Conservation (phyloP, 2,113 vertebrate species). For the Burhinus oedicnemus region DNA sequence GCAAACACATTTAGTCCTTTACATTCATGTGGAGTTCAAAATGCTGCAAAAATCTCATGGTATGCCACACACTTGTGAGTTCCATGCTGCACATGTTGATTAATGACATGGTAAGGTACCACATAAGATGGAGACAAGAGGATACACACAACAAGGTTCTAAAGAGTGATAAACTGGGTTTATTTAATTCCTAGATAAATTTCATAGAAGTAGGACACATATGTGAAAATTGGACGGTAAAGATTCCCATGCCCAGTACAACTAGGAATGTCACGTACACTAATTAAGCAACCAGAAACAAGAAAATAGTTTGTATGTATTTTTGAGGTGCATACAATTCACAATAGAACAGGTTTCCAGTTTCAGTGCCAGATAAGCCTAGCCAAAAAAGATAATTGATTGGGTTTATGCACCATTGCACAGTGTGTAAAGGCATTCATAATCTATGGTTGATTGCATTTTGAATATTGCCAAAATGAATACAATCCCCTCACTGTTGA, state of each 20-base stretch:
- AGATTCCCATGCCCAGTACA: slow-evolving; percentile 53
- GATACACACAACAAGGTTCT: not conserved
- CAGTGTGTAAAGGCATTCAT: slow-evolving; percentile 54
- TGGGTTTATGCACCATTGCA: slow-evolving; percentile 52
- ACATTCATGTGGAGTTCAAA: not conserved
- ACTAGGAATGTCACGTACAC: slow-evolving; percentile 60
- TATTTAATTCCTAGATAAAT: slow-evolving; percentile 29
- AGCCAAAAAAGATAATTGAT: slow-evolving; percentile 68
- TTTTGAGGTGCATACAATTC: slow-evolving; percentile 41
- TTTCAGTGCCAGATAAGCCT: slow-evolving; percentile 72
- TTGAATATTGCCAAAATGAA: slow-evolving; percentile 58
- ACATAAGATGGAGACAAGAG: not conserved
- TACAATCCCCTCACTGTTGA: slow-evolving; percentile 49
- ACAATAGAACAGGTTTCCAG: slow-evolving; percentile 55
- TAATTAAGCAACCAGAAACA: slow-evolving; percentile 74
- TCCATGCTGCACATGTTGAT: not conserved
- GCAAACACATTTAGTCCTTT: not conserved
- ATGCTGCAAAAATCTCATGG: not conserved
- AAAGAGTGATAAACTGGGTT: not conserved
- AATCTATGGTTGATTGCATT: slow-evolving; percentile 54
- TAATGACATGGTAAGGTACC: not conserved
- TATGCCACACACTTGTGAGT: not conserved
- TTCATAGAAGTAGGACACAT: slow-evolving; percentile 35
- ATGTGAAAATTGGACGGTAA: slow-evolving; percentile 51
- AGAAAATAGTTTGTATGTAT: slow-evolving; percentile 58